A percentile compares a stretch with the other conserved stretches of the same genome.
Conservation (phyloP, 1,140 invertebrate genomes). For the Ips typographus region DNA sequence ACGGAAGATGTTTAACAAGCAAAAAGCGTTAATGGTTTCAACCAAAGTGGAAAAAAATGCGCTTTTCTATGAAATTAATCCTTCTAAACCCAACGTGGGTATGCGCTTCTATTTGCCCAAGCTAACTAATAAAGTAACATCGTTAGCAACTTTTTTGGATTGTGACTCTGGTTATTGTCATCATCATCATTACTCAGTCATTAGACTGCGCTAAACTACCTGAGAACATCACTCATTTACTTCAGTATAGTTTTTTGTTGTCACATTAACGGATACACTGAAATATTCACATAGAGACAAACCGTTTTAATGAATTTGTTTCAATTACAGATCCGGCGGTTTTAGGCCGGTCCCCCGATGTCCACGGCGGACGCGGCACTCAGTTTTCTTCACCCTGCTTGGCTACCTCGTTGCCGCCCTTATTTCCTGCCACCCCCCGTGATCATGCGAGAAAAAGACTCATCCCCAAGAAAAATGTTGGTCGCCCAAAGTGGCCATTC, state of each 20-base stretch:
- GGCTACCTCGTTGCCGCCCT: constrained; percentile 51
- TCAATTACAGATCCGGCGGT: constrained; percentile 13
- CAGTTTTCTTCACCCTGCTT: constrained; percentile 44
- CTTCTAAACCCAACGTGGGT: constrained; percentile 7
- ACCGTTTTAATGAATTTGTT: constrained; percentile 5
- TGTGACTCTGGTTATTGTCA: constrained; percentile 12
- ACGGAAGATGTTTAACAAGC: too few species aligned
- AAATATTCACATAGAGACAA: not conserved
- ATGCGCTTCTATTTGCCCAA: constrained; percentile 7
- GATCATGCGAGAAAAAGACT: constrained; percentile 76
- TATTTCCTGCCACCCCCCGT: constrained; percentile 46
- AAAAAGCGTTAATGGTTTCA: too few species aligned
- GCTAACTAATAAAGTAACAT: constrained; percentile 24
- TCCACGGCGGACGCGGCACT: constrained; percentile 32
- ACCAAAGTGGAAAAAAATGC: not conserved
- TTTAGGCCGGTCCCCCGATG: constrained; percentile 20
- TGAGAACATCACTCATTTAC: constrained; percentile 5
- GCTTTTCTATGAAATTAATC: too few species aligned
- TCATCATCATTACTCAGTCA: constrained; percentile 19
- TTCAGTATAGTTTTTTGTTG: not conserved
- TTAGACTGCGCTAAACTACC: not conserved
- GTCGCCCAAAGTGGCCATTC: constrained; percentile 57
- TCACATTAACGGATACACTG: not conserved
- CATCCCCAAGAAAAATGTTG: constrained; percentile 74
- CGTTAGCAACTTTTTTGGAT: constrained; percentile 14